Conservation (phyloP, 2,113 vertebrate genomes). For the Galbula dea region DNA sequence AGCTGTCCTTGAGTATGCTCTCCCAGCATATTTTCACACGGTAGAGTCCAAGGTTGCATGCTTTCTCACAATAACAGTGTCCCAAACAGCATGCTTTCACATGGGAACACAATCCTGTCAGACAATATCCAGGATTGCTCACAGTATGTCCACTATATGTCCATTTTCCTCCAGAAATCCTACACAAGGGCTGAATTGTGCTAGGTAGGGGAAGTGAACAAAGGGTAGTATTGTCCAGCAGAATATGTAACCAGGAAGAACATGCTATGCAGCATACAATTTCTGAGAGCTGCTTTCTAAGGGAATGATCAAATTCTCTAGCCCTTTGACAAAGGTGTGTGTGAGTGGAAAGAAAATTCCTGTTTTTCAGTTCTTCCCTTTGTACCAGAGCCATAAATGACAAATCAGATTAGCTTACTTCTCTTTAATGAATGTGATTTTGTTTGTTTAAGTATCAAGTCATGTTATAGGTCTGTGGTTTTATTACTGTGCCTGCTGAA, state of each 20-base stretch:
- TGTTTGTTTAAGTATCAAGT: neutral
- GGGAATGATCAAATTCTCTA: neutral
- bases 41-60: too few relatives aligned
- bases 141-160: too few relatives aligned
- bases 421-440: neutral
- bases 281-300: neutral
- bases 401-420: neutral
- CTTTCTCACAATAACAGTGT: too few relatives aligned
- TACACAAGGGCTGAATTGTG: neutral
- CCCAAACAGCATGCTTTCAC: too few relatives aligned
- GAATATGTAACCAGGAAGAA: neutral
- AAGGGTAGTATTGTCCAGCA: neutral
- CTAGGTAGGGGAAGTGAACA: too few relatives aligned
- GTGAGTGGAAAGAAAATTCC: neutral
- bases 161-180: too few relatives aligned
- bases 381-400: neutral
- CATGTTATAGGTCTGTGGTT: neutral
- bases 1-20: too few relatives aligned
- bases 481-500: neutral
- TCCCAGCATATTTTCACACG: too few relatives aligned
- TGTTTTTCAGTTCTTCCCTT: neutral
- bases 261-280: accelerated
- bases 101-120: too few relatives aligned
- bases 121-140: too few relatives aligned
- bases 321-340: neutral